A percentile compares a stretch with the other conserved stretches of the same genome.
phyloP scores from a whole-genome alignment of 2,888 invertebrate species.

The Catocala nupta region DNA sequence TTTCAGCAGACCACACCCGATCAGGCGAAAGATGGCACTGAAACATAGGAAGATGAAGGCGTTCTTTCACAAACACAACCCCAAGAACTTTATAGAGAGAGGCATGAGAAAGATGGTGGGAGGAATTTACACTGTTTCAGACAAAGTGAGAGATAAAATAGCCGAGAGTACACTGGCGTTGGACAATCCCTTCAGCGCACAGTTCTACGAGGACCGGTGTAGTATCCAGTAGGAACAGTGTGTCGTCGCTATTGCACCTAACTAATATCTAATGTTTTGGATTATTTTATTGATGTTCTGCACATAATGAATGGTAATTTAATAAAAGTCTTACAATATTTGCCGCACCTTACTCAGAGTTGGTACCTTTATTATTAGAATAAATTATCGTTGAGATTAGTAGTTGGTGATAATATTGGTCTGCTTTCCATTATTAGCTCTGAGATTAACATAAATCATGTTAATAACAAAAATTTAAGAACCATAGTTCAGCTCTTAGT shows the following conservation, averaged over 20 bases:
- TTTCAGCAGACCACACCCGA: conserved; percentile 73
- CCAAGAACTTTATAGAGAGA: conserved; percentile 55
- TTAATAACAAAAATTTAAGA: too few relatives aligned
- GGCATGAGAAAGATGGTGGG: conserved; percentile 68
- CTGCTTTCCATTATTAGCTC: too few relatives aligned
- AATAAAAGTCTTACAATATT: background rate
- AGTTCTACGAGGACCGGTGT: conserved; percentile 76
- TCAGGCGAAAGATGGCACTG: conserved; percentile 68
- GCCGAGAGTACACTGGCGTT: conserved; percentile 70
- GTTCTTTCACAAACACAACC: conserved; percentile 70
- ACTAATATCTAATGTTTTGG: background rate
- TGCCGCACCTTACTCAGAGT: too few relatives aligned
- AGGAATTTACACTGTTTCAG: conserved; percentile 69
- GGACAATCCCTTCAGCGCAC: conserved; percentile 71
- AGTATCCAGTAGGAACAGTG: conserved; percentile 57
- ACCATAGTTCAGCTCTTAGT: too few relatives aligned
- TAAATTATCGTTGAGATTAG: too few relatives aligned
- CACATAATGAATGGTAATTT: conserved; percentile 8
- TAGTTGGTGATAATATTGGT: too few relatives aligned
- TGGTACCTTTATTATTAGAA: too few relatives aligned
- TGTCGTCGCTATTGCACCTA: background rate
- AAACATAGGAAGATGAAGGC: conserved; percentile 68
- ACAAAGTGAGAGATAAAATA: conserved; percentile 72
- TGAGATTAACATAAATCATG: too few relatives aligned
- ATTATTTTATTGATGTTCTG: conserved; percentile 8